These are phyloP conservation scores for Physella acuta DNA, from an alignment of 1,140 invertebrate genomes.

Conservation along the genomic window DNA sequence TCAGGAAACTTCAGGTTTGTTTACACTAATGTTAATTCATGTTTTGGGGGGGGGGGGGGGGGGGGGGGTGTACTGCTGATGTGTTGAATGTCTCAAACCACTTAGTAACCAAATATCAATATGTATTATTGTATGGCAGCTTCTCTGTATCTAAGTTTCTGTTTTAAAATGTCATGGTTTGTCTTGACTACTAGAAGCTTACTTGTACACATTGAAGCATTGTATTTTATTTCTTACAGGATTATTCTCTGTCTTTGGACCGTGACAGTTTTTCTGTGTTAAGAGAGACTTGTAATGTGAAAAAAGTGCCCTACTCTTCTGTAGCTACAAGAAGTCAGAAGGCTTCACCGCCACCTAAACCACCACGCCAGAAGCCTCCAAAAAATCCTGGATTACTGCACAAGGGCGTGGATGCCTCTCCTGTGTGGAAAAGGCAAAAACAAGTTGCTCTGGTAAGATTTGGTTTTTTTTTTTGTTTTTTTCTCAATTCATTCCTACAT, in stretches of 20 bases:
- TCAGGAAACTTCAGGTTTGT: constrained; percentile 22
- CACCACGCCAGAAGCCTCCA: constrained; percentile 12
- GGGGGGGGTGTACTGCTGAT: too few relatives aligned
- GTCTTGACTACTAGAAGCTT: too few relatives aligned
- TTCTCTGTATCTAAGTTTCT: too few relatives aligned
- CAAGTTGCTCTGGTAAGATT: background rate
- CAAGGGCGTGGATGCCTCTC: background rate
- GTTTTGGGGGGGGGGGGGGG: too few relatives aligned
- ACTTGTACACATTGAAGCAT: too few relatives aligned
- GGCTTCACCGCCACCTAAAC: constrained; percentile 15
- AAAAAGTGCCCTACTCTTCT: background rate
- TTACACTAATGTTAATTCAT: too few relatives aligned
- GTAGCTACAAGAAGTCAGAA: background rate
- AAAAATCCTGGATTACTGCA: background rate
- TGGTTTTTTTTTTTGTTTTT: background rate
- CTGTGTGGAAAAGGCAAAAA: background rate
- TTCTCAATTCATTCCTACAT: background rate
- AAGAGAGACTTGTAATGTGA: constrained; percentile 9
- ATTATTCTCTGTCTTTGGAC: constrained; percentile 6
- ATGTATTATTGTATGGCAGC: too few relatives aligned
- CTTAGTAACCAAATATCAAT: too few relatives aligned
- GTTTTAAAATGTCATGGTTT: too few relatives aligned
- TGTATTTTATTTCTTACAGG: too few relatives aligned
- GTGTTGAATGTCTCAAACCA: too few relatives aligned
- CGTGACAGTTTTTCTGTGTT: constrained; percentile 10